These are phyloP conservation scores for Palloptera scutellata DNA, from an alignment of 2,888 invertebrate genomes.

Conservation along the genomic window DNA sequence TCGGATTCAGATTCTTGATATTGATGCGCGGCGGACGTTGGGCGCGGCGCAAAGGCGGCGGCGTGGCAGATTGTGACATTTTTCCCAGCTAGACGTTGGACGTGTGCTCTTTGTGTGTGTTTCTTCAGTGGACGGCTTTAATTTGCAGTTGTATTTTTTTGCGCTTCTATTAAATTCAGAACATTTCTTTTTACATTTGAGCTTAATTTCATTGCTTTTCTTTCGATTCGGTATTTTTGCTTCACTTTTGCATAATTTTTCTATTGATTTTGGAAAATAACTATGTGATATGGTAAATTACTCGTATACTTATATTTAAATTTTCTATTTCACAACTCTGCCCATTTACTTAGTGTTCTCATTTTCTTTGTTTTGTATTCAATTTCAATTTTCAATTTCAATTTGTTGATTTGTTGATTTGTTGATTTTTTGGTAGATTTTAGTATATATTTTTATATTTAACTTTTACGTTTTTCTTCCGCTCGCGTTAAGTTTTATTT, in stretches of 20 bases:
- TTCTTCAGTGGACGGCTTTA: not conserved
- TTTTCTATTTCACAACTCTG: not conserved
- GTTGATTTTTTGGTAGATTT: not conserved
- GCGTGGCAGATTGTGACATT: constrained; percentile 42
- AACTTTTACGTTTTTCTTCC: constrained; percentile 35
- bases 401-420: constrained; percentile 23
- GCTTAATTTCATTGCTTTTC: constrained; percentile 24
- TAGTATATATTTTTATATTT: constrained; percentile 25
- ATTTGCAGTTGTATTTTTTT: not conserved
- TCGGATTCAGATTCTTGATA: constrained; percentile 50
- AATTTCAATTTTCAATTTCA: constrained; percentile 25
- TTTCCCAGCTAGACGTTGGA: constrained; percentile 21
- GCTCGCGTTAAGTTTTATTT: constrained; percentile 29
- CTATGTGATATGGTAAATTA: too few relatives aligned
- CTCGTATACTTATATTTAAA: too few relatives aligned
- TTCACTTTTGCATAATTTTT: constrained; percentile 14
- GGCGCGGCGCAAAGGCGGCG: constrained; percentile 48
- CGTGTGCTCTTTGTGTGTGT: not conserved
- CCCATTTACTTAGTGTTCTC: not conserved
- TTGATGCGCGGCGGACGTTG: constrained; percentile 60
- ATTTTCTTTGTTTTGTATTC: constrained; percentile 5
- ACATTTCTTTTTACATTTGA: constrained; percentile 8
- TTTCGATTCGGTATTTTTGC: constrained; percentile 28
- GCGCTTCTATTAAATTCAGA: constrained; percentile 1
- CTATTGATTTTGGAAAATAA: constrained; percentile 25